phyloP scores from a whole-genome alignment of 2,113 vertebrate species.

The Panthera tigris region DNA sequence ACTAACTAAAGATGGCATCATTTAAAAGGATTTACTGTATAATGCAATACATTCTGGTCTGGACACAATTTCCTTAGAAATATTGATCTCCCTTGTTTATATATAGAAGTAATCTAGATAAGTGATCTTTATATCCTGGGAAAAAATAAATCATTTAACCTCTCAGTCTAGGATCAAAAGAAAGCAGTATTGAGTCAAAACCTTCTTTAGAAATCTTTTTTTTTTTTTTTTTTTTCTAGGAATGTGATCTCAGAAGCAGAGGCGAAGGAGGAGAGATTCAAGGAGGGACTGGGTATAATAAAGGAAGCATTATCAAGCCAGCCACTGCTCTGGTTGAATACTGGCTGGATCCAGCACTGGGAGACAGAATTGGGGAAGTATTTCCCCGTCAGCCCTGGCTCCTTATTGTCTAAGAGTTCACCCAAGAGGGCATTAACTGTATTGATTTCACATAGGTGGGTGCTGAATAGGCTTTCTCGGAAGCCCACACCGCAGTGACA shows the following conservation, averaged over 20 bases:
- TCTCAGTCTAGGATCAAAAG: background rate
- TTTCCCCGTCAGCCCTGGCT: background rate
- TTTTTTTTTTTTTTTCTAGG: background rate
- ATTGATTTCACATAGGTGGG: too few species aligned
- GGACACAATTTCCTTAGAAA: background rate
- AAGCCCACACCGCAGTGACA: background rate
- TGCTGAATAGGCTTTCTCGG: background rate
- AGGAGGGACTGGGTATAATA: background rate
- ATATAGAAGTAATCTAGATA: background rate
- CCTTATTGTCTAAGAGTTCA: background rate
- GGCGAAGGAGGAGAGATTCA: background rate
- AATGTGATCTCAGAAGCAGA: background rate
- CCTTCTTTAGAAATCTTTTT: background rate
- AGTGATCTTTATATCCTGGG: background rate
- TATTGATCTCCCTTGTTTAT: background rate
- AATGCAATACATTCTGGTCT: background rate
- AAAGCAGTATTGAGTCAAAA: background rate
- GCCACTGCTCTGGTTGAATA: background rate
- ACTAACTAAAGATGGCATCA: background rate
- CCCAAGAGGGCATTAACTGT: background rate
- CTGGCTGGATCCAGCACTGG: fast-evolving
- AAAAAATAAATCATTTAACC: background rate
- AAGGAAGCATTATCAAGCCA: background rate
- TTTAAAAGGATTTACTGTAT: background rate
- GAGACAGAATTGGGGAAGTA: background rate